Conservation (phyloP, 23 tunicate genomes). For the Clavelina lepadiformis region DNA sequence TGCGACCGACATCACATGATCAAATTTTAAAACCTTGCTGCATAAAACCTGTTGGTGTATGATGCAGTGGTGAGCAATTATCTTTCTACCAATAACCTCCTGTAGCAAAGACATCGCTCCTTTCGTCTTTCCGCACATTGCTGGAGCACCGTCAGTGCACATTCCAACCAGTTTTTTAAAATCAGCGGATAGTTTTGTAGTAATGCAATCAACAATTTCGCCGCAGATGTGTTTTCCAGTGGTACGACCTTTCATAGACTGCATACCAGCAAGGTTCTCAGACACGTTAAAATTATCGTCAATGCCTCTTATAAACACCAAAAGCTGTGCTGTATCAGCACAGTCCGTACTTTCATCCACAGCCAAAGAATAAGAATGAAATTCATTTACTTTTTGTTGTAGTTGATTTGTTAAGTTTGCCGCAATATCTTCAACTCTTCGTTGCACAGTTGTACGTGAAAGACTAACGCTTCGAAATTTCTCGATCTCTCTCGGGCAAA, state of each 20-base stretch:
- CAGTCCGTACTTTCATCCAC: slow-evolving; percentile 33
- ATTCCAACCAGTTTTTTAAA: slow-evolving; percentile 34
- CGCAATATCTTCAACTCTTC: slow-evolving; percentile 38
- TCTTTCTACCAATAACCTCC: slow-evolving; percentile 28
- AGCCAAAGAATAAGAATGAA: slow-evolving; percentile 29
- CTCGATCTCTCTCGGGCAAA: slow-evolving; percentile 14
- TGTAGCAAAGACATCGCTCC: slow-evolving; percentile 43
- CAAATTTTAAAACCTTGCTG: slow-evolving; percentile 42
- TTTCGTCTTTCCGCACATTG: slow-evolving; percentile 30
- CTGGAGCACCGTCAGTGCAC: slow-evolving; percentile 52
- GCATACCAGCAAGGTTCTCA: slow-evolving; percentile 47
- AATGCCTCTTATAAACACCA: slow-evolving; percentile 46
- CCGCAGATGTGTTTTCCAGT: slow-evolving; percentile 44
- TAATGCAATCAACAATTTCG: slow-evolving; percentile 35
- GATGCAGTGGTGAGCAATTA: slow-evolving; percentile 35
- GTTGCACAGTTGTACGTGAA: slow-evolving; percentile 37
- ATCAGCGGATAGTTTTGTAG: slow-evolving; percentile 34
- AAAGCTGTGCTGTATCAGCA: slow-evolving; percentile 34
- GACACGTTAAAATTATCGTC: slow-evolving; percentile 28
- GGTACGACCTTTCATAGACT: slow-evolving; percentile 44
- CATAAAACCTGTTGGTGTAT: slow-evolving; percentile 32
- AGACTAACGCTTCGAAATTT: slow-evolving; percentile 20
- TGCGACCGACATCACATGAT: slow-evolving; percentile 34
- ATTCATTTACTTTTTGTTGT: slow-evolving; percentile 3
- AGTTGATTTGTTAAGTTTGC: slow-evolving; percentile 10